Evolutionary conservation across 2,797 vertebrate species (phyloP).

Genomic region (Coccyzus lansbergi): DNA sequence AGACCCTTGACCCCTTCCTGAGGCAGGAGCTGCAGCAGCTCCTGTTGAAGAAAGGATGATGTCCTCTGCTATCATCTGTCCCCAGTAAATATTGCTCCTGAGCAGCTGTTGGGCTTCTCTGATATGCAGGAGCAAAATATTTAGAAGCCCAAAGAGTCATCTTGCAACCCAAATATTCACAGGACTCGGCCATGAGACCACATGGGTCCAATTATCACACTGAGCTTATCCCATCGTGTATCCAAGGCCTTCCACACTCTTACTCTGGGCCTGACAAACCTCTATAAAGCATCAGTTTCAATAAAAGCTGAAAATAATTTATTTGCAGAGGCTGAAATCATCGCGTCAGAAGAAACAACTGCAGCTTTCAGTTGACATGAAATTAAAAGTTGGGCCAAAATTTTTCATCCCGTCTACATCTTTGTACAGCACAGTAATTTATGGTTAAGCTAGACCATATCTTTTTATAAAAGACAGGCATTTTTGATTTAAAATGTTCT

Average conservation of each 20-base stretch:
- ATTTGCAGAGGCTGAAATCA: neutral
- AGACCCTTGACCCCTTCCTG: neutral
- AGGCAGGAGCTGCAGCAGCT: neutral
- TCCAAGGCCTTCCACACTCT: neutral
- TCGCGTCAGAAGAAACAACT: neutral
- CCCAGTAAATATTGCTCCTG: neutral
- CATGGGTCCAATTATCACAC: neutral
- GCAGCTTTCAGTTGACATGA: neutral
- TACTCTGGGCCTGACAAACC: neutral
- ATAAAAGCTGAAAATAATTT: neutral
- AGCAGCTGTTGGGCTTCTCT: neutral
- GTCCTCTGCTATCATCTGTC: neutral
- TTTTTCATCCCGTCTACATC: neutral
- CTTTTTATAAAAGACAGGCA: slow-evolving; percentile 17
- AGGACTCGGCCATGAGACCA: neutral
- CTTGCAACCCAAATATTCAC: neutral
- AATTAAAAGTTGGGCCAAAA: slow-evolving; percentile 8
- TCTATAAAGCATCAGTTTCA: neutral
- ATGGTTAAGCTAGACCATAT: slow-evolving; percentile 10
- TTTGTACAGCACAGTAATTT: slow-evolving; percentile 22
- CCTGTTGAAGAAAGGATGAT: neutral
- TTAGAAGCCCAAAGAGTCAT: neutral
- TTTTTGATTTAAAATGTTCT: slow-evolving; percentile 50
- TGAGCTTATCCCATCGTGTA: neutral
- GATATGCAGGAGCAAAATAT: too few relatives aligned